Base-by-base conservation (phyloP, 2,113 vertebrate genomes). In the Alligator mississippiensis region DNA sequence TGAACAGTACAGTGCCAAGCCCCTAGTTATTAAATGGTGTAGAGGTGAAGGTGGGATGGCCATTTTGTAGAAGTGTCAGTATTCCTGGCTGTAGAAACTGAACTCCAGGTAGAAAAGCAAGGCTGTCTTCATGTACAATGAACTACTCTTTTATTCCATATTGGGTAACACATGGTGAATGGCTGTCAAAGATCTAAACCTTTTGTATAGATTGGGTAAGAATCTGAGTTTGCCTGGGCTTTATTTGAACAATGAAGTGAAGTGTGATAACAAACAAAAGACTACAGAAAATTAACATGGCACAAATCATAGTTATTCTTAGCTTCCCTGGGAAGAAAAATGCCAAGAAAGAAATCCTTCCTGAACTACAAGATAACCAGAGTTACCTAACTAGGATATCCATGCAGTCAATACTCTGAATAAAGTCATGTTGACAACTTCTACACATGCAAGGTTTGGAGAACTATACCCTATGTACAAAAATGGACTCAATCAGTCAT, bases 211-310 rank as follows among this genome's bases (percentile, higher is more conserved):
- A 86, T 62, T 17, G 62, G 18, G 77, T 92, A 16, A 80, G 66
- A 60, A 72, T 74, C 81, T 14, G 77, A 88, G 94, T 22, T 19
- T 11, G 79, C 86, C 74, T 78, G 88, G 85, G 58, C 91, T 96
- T 95, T 79, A 94, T 89, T 90, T 86, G 59, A 94, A 12, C 84
- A 72, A 63, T 60, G 78, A 57, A 91, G 54, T 74, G 87, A 94
- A 94, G 94, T 82, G 70, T 59, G 82, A 38, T 90, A 85, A 86
- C 27, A 92, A 90, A 93, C 84, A 75, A 13, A 47, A 25, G 11
- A 11, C 47, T 74, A 47, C 70, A 47, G 70, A 74, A 74, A 47
- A 80, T 93, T 92, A 87, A 84, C 92, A 94, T 77, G 89, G 75
- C 77, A 59, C 74, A 64, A 87, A 80, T 92, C 80, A 92, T 83